These are phyloP conservation scores for Lontra canadensis DNA, from an alignment of 2,113 vertebrate genomes.

Conservation along the genomic window DNA sequence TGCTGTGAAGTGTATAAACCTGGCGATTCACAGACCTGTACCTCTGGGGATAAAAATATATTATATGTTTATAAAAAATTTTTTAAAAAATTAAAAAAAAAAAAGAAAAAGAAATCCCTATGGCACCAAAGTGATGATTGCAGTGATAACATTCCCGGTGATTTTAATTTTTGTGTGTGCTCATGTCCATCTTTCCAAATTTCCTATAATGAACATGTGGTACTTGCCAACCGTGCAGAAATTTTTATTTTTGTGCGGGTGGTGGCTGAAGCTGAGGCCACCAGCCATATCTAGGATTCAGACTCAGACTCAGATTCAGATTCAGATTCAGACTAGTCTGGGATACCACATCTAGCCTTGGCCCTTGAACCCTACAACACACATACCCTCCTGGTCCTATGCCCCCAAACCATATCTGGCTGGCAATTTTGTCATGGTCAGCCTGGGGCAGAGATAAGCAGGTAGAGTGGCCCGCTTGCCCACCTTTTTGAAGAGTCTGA, in stretches of 20 bases:
- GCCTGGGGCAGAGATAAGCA: background rate
- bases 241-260: background rate
- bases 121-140: background rate
- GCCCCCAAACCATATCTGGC: background rate
- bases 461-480: background rate
- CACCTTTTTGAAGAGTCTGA: conserved; percentile 99
- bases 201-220: background rate
- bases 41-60: too few species aligned
- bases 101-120: background rate
- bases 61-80: too few species aligned
- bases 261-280: background rate
- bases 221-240: background rate
- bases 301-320: background rate
- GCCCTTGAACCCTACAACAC: background rate
- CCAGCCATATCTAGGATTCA: background rate
- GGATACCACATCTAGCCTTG: background rate
- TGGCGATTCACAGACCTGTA: too few species aligned
- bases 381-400: background rate
- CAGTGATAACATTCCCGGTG: background rate
- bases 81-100: too few species aligned
- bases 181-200: background rate
- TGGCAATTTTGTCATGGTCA: background rate
- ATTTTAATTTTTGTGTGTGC: background rate
- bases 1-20: too few species aligned
- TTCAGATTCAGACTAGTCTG: background rate